phyloP scores from a whole-genome alignment of 2,888 invertebrate genomes.

The Trissoscelio sp. region DNA sequence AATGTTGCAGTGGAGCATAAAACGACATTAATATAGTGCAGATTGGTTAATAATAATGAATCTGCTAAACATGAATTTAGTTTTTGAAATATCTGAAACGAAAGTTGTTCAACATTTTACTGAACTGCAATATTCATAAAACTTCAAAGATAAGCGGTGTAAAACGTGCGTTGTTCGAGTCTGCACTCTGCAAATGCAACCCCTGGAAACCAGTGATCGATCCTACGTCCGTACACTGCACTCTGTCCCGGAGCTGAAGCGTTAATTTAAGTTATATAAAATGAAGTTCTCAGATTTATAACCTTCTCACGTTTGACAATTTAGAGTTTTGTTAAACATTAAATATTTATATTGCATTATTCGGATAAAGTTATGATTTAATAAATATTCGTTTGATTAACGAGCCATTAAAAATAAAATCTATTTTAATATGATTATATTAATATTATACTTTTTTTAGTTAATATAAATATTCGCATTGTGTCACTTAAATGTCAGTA shows the following conservation, averaged over 20 bases:
- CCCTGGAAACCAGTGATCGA: constrained; percentile 57
- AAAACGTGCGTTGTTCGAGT: constrained; percentile 31
- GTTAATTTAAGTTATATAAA: constrained; percentile 47
- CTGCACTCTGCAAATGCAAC: constrained; percentile 39
- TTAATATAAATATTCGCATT: no score
- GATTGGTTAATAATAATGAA: not conserved
- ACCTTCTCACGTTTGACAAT: not conserved
- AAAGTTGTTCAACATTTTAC: constrained; percentile 26
- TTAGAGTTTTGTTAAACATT: not conserved
- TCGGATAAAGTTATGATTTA: no score
- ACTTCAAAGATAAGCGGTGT: constrained; percentile 13
- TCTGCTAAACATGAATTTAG: not conserved
- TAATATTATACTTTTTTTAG: no score
- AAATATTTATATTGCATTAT: not conserved
- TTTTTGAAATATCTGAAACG: not conserved
- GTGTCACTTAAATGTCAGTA: no score
- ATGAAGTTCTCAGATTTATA: constrained; percentile 25
- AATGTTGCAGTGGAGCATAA: no score
- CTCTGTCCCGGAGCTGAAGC: constrained; percentile 48
- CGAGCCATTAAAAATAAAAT: not conserved
- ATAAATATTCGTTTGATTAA: not conserved
- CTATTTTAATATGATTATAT: no score
- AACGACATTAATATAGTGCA: no score
- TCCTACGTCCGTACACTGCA: constrained; percentile 55
- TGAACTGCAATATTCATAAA: constrained; percentile 15